Percentiles rank a stretch among this genome's conserved stretches.
Evolutionary conservation across 2,113 vertebrate genomes (phyloP).

Genomic region (Aviceda subcristata): DNA sequence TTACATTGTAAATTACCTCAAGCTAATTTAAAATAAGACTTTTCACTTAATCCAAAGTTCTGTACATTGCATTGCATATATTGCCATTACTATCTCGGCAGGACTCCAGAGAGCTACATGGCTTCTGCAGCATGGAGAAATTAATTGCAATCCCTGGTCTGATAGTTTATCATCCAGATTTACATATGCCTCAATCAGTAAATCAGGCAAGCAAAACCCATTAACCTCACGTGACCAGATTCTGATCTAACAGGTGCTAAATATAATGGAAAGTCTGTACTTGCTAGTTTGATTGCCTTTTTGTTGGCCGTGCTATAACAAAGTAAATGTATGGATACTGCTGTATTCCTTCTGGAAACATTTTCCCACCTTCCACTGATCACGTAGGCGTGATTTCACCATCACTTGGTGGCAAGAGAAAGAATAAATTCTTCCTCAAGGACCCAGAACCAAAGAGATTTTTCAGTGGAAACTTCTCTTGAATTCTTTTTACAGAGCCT

Average conservation of each 20-base stretch:
- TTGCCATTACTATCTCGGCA: background rate
- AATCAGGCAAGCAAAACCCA: background rate
- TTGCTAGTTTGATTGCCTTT: background rate
- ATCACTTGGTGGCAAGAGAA: background rate
- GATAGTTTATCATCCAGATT: background rate
- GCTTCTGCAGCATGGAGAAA: background rate
- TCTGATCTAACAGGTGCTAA: background rate
- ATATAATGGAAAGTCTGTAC: background rate
- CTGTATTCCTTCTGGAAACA: background rate
- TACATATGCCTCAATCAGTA: background rate
- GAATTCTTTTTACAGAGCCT: constrained; percentile 20
- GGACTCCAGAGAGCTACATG: background rate
- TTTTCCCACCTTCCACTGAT: background rate
- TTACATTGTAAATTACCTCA: background rate
- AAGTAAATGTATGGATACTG: background rate
- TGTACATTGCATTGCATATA: background rate
- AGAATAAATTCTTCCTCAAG: background rate
- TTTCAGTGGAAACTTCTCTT: constrained; percentile 34
- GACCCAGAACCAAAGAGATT: background rate
- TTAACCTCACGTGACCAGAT: background rate
- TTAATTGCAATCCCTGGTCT: background rate
- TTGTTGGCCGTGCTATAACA: background rate
- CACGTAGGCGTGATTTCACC: fast-evolving
- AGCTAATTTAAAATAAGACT: background rate
- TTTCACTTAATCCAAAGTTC: background rate